Conservation (phyloP, 2,113 vertebrate genomes). For the Riparia riparia region DNA sequence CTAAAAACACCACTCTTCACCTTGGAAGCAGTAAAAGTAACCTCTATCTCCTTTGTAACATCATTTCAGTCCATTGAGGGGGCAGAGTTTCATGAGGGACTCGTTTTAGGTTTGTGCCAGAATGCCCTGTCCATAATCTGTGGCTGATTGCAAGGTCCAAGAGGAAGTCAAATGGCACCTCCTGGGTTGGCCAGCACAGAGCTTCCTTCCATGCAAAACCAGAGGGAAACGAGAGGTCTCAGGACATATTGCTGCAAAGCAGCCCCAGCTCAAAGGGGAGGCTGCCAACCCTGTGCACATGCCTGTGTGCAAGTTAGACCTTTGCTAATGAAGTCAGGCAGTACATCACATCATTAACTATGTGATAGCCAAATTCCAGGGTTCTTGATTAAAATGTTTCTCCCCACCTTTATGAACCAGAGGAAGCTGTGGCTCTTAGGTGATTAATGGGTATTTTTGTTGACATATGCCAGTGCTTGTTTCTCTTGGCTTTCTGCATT, state of each 20-base stretch:
- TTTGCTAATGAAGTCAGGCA: background rate
- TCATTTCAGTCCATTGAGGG: background rate
- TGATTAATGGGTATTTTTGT: constrained; percentile 10
- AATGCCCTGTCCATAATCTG: background rate
- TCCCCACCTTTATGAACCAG: background rate
- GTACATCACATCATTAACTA: background rate
- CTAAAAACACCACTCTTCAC: background rate
- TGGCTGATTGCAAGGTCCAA: background rate
- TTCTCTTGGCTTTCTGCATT: background rate
- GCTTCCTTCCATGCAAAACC: background rate
- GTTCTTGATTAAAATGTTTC: background rate
- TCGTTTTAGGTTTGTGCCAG: background rate
- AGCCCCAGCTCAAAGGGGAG: background rate
- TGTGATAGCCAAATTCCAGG: background rate
- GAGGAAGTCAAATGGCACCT: background rate
- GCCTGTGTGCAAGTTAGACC: background rate
- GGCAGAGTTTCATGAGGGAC: background rate
- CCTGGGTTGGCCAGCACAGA: background rate
- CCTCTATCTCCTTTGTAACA: background rate
- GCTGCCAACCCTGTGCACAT: background rate
- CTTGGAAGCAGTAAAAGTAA: background rate
- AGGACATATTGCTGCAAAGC: background rate
- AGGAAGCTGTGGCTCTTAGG: background rate
- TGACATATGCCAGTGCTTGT: background rate
- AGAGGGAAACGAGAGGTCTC: background rate